Evolutionary conservation across 2,797 vertebrate species (phyloP).

Genomic region (Erethizon dorsatum): DNA sequence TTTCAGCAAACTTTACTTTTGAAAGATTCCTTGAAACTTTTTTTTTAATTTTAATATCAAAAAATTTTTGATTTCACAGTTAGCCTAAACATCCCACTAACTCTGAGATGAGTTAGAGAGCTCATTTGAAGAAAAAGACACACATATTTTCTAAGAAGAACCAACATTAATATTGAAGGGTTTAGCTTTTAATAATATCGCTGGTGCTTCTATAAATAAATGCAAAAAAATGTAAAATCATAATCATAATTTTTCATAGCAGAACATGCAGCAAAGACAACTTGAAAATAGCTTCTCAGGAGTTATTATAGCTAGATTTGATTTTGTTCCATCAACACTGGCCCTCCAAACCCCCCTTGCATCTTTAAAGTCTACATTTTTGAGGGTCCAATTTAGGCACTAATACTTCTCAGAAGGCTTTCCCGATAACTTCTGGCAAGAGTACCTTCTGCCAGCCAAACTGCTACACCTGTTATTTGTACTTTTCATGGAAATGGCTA

Average conservation of each 20-base stretch:
- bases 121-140: conserved; percentile 69
- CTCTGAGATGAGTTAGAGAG: conserved; percentile 56
- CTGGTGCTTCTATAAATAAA: conserved; percentile 81
- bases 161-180: conserved; percentile 71
- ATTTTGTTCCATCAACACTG: conserved; percentile 42
- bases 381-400: neutral
- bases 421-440: too few species aligned
- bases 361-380: neutral
- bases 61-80: conserved; percentile 81
- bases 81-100: conserved; percentile 56
- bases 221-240: conserved; percentile 67
- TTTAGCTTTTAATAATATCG: conserved; percentile 76
- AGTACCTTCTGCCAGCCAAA: neutral
- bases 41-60: conserved; percentile 59
- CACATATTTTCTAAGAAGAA: neutral
- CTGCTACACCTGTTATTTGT: neutral
- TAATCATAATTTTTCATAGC: conserved; percentile 67
- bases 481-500: neutral
- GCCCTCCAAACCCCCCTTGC: neutral
- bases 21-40: conserved; percentile 74
- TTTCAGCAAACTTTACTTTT: conserved; percentile 63
- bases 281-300: conserved; percentile 74
- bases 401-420: neutral
- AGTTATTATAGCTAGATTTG: conserved; percentile 51
- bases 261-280: conserved; percentile 70